Percentiles rank a stretch among this genome's conserved stretches.
Conservation (phyloP, 2,888 invertebrate species). For the Lithophane ornitopus region DNA sequence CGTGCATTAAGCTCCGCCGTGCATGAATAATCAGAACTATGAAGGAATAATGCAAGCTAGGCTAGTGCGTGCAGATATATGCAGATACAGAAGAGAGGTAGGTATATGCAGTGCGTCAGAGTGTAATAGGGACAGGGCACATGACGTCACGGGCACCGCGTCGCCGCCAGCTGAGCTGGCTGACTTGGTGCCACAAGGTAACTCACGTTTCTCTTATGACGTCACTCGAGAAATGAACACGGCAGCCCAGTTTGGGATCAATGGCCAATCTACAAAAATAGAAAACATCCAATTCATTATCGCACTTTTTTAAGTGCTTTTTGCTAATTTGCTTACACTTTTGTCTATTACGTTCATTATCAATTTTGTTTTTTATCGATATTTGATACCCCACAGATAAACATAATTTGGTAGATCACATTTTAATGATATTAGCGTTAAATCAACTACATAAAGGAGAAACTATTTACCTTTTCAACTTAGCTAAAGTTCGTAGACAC, state of each 20-base stretch:
- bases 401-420: constrained; percentile 1
- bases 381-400: neutral
- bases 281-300: constrained; percentile 82
- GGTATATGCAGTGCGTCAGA: constrained; percentile 33
- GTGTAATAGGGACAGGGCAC: constrained; percentile 65
- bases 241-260: constrained; percentile 89
- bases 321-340: constrained; percentile 18
- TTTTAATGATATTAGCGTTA: constrained; percentile 37
- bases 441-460: constrained; percentile 31
- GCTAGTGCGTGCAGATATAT: constrained; percentile 45
- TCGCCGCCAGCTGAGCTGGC: constrained; percentile 72
- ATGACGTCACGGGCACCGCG: constrained; percentile 78
- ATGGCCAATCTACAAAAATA: constrained; percentile 90
- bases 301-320: constrained; percentile 60
- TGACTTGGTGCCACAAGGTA: constrained; percentile 66
- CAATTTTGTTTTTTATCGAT: constrained; percentile 13
- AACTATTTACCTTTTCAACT: constrained; percentile 40
- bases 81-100: constrained; percentile 25
- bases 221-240: constrained; percentile 89
- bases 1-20: constrained; percentile 45
- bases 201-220: constrained; percentile 90
- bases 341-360: neutral
- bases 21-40: constrained; percentile 53
- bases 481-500: constrained; percentile 26
- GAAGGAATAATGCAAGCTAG: constrained; percentile 58